These are phyloP conservation scores for Erethizon dorsatum DNA, from an alignment of 2,797 vertebrate genomes.

Conservation along the genomic window DNA sequence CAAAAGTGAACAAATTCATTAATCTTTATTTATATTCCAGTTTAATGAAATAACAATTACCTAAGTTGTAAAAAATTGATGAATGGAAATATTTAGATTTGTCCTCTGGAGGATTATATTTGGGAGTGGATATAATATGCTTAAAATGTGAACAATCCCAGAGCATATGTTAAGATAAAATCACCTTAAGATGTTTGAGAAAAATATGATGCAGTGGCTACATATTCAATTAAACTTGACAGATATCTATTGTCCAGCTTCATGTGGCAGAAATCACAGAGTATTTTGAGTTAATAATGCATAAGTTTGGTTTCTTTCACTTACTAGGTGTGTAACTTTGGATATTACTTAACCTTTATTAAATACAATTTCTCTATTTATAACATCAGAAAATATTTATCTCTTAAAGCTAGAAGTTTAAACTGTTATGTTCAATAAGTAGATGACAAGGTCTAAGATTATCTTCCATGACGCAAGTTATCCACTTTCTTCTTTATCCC, in stretches of 20 bases:
- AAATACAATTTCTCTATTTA: not conserved
- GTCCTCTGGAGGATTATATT: not conserved
- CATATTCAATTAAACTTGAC: slow-evolving; percentile 47
- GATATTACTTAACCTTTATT: not conserved
- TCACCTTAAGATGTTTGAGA: not conserved
- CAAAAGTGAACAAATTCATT: slow-evolving; percentile 60
- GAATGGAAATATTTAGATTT: slow-evolving; percentile 48
- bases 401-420: slow-evolving; percentile 35
- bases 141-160: slow-evolving; percentile 46
- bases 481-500: not conserved
- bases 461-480: not conserved
- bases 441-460: not conserved
- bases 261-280: not conserved
- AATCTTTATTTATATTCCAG: slow-evolving; percentile 61
- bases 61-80: slow-evolving; percentile 42
- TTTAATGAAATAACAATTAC: slow-evolving; percentile 53
- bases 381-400: slow-evolving; percentile 39
- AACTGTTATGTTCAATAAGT: not conserved
- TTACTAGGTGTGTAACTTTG: slow-evolving; percentile 15
- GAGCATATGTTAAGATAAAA: slow-evolving; percentile 45
- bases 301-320: slow-evolving; percentile 53
- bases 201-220: not conserved
- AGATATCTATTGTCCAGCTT: slow-evolving; percentile 24
- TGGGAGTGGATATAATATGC: slow-evolving; percentile 10
- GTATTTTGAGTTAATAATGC: not conserved